Percentiles rank a stretch among this genome's conserved stretches.
Evolutionary conservation across 1,140 invertebrate species (phyloP).

Genomic region (Sarcophaga bullata): DNA sequence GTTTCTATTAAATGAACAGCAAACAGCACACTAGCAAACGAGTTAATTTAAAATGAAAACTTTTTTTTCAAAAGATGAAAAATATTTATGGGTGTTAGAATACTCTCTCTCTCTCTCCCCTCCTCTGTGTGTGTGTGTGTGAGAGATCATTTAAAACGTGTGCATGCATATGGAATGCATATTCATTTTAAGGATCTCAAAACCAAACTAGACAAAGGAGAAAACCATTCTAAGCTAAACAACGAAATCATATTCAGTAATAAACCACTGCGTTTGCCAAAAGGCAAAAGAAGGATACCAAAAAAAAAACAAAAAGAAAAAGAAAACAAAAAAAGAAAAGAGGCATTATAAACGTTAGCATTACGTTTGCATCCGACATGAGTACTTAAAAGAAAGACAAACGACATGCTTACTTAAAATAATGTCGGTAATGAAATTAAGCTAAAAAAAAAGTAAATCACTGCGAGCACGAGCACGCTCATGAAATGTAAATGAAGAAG

Average conservation of each 20-base stretch:
- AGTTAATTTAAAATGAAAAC: neutral
- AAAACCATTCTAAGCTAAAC: neutral
- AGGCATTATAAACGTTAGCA: neutral
- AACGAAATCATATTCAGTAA: neutral
- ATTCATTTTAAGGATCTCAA: neutral
- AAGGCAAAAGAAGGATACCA: too few species aligned
- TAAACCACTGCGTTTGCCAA: neutral
- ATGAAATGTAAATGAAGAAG: conserved; percentile 44
- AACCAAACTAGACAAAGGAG: neutral
- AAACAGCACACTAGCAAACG: neutral
- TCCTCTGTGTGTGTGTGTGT: too few species aligned
- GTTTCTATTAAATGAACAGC: too few species aligned
- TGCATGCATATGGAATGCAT: neutral
- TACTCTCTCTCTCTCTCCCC: too few species aligned
- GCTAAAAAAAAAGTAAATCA: conserved; percentile 46
- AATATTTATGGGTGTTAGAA: conserved; percentile 4
- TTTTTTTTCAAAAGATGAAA: neutral
- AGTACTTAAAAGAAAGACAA: conserved; percentile 29
- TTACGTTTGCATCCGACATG: conserved; percentile 38
- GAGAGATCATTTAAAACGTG: neutral
- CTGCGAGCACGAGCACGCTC: conserved; percentile 34
- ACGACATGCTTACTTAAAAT: conserved; percentile 44
- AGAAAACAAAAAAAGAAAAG: neutral
- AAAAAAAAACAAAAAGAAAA: neutral
- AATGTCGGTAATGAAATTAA: conserved; percentile 46